A percentile compares a stretch with the other conserved stretches of the same genome.
phyloP scores from a whole-genome alignment of 2,797 vertebrate genomes.

The Cyprinella venusta region DNA sequence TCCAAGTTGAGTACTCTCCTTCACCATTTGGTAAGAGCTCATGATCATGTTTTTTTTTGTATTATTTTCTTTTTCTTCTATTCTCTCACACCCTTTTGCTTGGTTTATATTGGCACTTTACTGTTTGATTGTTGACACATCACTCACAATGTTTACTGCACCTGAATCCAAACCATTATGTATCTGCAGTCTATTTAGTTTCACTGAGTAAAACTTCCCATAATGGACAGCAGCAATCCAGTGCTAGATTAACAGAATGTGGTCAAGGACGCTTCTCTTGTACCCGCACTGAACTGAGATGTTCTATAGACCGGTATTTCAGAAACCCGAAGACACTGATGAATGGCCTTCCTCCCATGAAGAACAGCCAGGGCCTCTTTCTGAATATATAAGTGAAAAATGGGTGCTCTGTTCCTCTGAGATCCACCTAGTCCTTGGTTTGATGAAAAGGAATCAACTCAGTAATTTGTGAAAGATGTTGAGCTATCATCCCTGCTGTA shows the following conservation, averaged over 20 bases:
- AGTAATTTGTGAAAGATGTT: slow-evolving; percentile 15
- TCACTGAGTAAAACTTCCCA: neutral
- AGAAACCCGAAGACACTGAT: slow-evolving; percentile 47
- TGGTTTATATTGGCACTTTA: neutral
- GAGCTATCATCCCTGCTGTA: neutral
- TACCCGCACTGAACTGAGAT: slow-evolving; percentile 51
- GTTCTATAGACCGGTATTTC: slow-evolving; percentile 38
- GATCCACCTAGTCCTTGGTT: slow-evolving; percentile 54
- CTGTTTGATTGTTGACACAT: neutral
- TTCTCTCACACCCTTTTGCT: slow-evolving; percentile 27
- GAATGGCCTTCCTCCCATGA: slow-evolving; percentile 57
- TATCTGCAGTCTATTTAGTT: neutral
- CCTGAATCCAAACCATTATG: neutral
- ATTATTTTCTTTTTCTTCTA: slow-evolving; percentile 51
- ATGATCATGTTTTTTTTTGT: slow-evolving; percentile 62
- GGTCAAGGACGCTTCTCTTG: slow-evolving; percentile 56
- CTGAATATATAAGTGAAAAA: slow-evolving; percentile 57
- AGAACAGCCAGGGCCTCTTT: slow-evolving; percentile 50
- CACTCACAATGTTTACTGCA: neutral
- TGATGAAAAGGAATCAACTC: slow-evolving; percentile 9
- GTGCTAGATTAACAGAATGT: slow-evolving; percentile 43
- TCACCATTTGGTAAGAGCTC: slow-evolving; percentile 98
- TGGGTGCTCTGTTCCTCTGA: slow-evolving; percentile 41
- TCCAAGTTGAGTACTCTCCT: slow-evolving; percentile 98
- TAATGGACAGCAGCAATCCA: neutral